Base-by-base conservation (phyloP, 2,113 vertebrate species). In the Myiopsitta monachus region DNA sequence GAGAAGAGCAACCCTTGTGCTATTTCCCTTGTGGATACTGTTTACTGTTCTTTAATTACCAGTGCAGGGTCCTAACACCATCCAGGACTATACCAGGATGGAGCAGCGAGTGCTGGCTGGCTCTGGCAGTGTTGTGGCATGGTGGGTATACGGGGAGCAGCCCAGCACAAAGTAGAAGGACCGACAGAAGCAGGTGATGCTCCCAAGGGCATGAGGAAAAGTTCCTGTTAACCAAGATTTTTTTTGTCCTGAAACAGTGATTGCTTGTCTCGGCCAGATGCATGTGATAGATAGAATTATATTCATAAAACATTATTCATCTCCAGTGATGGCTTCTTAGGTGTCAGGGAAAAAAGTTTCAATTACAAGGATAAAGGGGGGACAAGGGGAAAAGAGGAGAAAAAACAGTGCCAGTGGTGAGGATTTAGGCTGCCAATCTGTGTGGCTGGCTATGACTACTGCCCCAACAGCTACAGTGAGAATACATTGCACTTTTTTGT, bases 401-500 rank as follows among this genome's bases (percentile, higher is more conserved):
- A 26, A 64, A 87, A 93, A 15, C 19, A 24, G 28, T 64, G 46
- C 52, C 55, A 44, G 14, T 8, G 49, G 51, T 61, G 44, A 84
- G 61, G 88, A 63, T 74, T 83, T 78, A 64, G 22, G 36, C 47
- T 72, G 24, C 46, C 94, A 47, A 76, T 64, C 47, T 75, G 10
- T 46, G 47, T 75, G 92, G 44, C 69, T 90, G 80, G 69, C 89
- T 11, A 0, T 41, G 88, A 66, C 61, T 93, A 55, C 88, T 81
- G 68, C 41, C 91, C 83, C 73, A 82, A 78, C 49, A 93, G 92
- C 76, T 94, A 92, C 46, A 93, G 33, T 52, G 73, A 94, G 74
- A 95, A 69, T 55, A 79, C 38, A n/a, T 84, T 88, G 94, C 88
- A 83, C 88, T 81, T 93, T 95, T 96, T 84, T 96, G 95, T 96